Evolutionary conservation across 2,888 invertebrate species (phyloP).

Genomic region (Stenurella melanura): DNA sequence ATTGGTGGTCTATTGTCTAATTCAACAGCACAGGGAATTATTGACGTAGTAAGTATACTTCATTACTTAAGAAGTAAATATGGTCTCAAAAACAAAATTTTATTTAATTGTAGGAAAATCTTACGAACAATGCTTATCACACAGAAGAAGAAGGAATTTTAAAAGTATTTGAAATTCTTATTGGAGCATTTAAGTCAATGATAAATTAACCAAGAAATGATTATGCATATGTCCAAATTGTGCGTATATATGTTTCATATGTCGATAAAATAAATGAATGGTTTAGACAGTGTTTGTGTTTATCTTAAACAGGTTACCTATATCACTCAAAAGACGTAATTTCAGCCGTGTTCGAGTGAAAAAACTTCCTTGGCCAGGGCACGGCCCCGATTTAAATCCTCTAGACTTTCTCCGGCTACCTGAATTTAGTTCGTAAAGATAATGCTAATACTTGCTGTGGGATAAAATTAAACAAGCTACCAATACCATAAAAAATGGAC

Average conservation of each 20-base stretch:
- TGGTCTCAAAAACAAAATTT: not conserved
- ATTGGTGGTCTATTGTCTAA: not conserved
- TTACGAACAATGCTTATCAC: not conserved
- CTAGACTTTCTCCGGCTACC: no score
- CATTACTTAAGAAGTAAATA: no score
- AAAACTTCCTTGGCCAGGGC: no score
- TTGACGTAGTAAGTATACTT: not conserved
- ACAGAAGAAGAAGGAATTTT: not conserved
- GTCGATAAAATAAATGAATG: not conserved
- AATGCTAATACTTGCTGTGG: no score
- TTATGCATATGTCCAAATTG: not conserved
- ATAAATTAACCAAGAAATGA: not conserved
- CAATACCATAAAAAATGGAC: no score
- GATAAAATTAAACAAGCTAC: no score
- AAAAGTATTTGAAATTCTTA: not conserved
- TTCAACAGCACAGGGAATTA: not conserved
- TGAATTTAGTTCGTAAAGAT: no score
- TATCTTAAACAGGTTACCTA: not conserved
- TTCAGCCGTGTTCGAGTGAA: no score
- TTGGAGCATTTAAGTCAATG: not conserved
- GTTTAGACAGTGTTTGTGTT: not conserved
- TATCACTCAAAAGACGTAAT: no score
- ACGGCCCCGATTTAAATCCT: no score
- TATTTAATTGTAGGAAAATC: not conserved
- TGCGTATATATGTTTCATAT: not conserved